Evolutionary conservation across 2,113 vertebrate genomes (phyloP), one percentile per base, ranked within the genome.

Genomic region (Copsychus sechellarum): DNA sequence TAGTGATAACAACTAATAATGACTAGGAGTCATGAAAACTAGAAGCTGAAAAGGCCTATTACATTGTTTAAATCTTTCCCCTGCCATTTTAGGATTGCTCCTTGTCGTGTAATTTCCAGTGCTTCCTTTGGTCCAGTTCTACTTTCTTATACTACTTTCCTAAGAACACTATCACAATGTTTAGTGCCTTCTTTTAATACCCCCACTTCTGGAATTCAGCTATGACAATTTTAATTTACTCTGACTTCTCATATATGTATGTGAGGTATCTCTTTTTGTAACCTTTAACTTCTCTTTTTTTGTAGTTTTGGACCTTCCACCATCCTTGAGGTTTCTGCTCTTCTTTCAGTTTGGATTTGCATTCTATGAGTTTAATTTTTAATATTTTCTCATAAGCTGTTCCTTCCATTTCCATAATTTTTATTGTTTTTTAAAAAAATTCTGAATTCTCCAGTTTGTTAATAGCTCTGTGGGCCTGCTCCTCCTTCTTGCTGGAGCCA

Each of bases 161-260:
- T 53, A 38, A 79, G 56, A 93, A 56, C 6, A 48, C 17, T 77
- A 5, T 28, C 45, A 64, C 26, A 66, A 8, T 77, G 40, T 69
- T 86, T 31, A 64, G 2, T 81, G 22, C 4, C 42, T 87, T 56
- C 17, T 73, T 81, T 38, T 43, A 22, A 36, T 80, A 31, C 4
- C 6, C 3, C 16, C 0, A 0, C 8, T 10, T 26, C 43, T 0
- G 0, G 29, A 53, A 82, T 65, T 85, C 16, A 82, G 12, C 54
- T 78, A 17, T 61, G 42, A 38, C 20, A 69, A 65, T 81, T 89
- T 74, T 82, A 56, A 67, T 21, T 66, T 81, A 58, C 5, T 8
- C 36, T 81, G 38, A 56, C 36, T 83, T 82, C 36, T 87, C 14
- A 26, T 47, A 8, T 48, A 22, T 24, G 9, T 31, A 9, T 47